Evolutionary conservation across 2,888 invertebrate species (phyloP).

Genomic region (Spatulosminthurus flaviceps): DNA sequence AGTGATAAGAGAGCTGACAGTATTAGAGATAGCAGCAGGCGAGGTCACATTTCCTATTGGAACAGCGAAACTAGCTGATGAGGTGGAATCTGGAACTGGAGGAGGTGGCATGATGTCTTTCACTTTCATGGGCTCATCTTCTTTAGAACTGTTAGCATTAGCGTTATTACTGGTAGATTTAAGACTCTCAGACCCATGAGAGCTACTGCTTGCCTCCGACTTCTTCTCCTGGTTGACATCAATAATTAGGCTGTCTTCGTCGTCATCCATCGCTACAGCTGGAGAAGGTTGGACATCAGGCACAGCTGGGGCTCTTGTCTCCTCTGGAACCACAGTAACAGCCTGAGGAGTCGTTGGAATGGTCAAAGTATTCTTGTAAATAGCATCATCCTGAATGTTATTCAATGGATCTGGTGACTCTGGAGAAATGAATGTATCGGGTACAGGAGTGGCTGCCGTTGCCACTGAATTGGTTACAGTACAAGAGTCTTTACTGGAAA

Average conservation of each 20-base stretch:
- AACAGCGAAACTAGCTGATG: neutral
- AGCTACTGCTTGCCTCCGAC: neutral
- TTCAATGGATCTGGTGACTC: constrained; percentile 61
- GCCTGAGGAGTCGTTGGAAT: constrained; percentile 54
- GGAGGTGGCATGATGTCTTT: constrained; percentile 30
- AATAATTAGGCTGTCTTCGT: constrained; percentile 57
- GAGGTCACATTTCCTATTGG: neutral
- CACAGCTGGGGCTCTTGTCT: constrained; percentile 26
- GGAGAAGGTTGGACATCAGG: constrained; percentile 38
- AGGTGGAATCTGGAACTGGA: constrained; percentile 22
- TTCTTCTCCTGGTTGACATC: constrained; percentile 46
- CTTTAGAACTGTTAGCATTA: neutral
- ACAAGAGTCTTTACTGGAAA: constrained; percentile 5
- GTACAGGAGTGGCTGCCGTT: neutral
- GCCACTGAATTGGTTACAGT: constrained; percentile 30
- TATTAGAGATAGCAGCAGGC: neutral
- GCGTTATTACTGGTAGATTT: neutral
- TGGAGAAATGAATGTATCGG: constrained; percentile 53
- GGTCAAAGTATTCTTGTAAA: constrained; percentile 54
- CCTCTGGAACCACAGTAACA: constrained; percentile 16
- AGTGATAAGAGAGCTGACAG: neutral
- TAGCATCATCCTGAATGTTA: constrained; percentile 49
- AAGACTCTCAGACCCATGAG: neutral
- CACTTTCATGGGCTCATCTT: neutral
- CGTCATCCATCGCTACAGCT: constrained; percentile 40